These are phyloP conservation scores for Chaetodon trifascialis DNA, from an alignment of 2,113 vertebrate genomes.

Conservation along the genomic window DNA sequence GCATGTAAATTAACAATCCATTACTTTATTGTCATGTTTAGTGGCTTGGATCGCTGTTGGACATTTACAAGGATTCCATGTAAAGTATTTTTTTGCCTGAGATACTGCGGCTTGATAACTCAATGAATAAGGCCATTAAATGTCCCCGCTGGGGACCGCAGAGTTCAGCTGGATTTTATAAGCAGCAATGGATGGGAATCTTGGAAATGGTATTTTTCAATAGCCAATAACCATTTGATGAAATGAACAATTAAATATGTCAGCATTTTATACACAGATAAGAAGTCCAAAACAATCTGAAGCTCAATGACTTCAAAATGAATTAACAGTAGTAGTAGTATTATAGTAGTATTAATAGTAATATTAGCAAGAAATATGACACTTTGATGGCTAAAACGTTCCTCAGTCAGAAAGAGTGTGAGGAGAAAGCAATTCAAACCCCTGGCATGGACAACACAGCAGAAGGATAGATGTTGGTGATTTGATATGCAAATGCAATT, in stretches of 20 bases:
- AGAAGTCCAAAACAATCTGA: neutral
- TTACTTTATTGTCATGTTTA: constrained; percentile 62
- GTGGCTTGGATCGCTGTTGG: constrained; percentile 38
- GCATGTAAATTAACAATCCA: constrained; percentile 60
- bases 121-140: constrained; percentile 61
- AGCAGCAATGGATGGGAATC: constrained; percentile 6
- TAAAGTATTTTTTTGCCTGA: neutral
- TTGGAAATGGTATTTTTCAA: constrained; percentile 14
- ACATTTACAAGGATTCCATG: constrained; percentile 64
- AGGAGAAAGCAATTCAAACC: constrained; percentile 47
- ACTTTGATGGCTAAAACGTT: neutral
- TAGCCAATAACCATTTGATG: neutral
- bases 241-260: constrained; percentile 6
- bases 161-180: constrained; percentile 59
- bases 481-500: constrained; percentile 78
- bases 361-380: neutral
- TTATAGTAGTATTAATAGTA: neutral
- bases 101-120: constrained; percentile 52
- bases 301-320: neutral
- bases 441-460: constrained; percentile 39
- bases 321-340: neutral
- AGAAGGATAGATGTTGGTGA: constrained; percentile 50
- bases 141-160: constrained; percentile 27
- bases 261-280: neutral
- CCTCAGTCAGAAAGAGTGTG: constrained; percentile 7